Conservation (phyloP, 2,888 invertebrate genomes). For the Melipona beecheii region DNA sequence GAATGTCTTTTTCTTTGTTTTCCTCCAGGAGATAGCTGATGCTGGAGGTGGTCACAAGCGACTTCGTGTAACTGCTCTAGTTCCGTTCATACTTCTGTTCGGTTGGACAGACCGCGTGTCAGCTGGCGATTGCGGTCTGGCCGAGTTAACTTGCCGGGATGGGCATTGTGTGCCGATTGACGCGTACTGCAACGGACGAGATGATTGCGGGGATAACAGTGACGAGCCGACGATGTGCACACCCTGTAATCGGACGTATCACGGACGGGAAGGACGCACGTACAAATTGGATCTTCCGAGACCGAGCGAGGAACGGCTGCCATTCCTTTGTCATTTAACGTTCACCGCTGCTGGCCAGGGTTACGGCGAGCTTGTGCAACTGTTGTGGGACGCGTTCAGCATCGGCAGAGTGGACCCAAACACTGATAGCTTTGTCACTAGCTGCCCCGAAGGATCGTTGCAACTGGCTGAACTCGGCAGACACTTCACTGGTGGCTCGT, state of each 20-base stretch:
- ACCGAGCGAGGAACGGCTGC: slow-evolving; percentile 90
- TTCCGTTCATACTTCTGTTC: slow-evolving; percentile 58
- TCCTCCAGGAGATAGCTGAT: slow-evolving; percentile 78
- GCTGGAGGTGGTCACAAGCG: slow-evolving; percentile 73
- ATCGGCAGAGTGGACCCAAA: slow-evolving; percentile 92
- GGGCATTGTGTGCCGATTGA: slow-evolving; percentile 92
- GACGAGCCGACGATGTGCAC: slow-evolving; percentile 93
- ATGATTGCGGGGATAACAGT: slow-evolving; percentile 94
- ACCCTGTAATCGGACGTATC: slow-evolving; percentile 95
- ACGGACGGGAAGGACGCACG: slow-evolving; percentile 91
- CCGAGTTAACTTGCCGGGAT: slow-evolving; percentile 90
- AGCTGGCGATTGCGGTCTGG: slow-evolving; percentile 88
- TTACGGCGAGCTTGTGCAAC: slow-evolving; percentile 95
- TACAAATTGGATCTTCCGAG: slow-evolving; percentile 91
- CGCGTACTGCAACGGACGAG: slow-evolving; percentile 93
- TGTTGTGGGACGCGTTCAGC: slow-evolving; percentile 95
- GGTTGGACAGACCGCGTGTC: slow-evolving; percentile 51
- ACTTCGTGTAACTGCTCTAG: slow-evolving; percentile 47
- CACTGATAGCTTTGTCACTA: slow-evolving; percentile 87
- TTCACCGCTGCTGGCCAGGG: slow-evolving; percentile 95
- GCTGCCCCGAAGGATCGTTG: slow-evolving; percentile 95
- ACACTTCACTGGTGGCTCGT: slow-evolving; percentile 95
- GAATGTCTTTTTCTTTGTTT: slow-evolving; percentile 11
- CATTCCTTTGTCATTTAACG: slow-evolving; percentile 95
- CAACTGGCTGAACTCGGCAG: slow-evolving; percentile 93